Evolutionary conservation across 2,888 invertebrate genomes (phyloP).

Genomic region (Orchestes rusci): DNA sequence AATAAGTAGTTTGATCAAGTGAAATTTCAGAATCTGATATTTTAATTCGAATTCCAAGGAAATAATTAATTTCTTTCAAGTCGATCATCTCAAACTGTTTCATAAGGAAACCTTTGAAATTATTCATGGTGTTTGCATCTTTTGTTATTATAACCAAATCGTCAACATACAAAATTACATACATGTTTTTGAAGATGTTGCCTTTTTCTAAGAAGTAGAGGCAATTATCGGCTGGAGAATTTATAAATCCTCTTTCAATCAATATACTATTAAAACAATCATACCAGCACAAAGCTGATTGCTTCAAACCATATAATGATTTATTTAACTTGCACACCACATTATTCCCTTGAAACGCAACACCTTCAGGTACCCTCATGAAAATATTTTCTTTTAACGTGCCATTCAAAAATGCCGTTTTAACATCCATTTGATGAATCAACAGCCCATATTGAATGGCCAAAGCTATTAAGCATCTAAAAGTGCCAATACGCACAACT

Average conservation of each 20-base stretch:
- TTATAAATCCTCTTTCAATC: constrained; percentile 10
- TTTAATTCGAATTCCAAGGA: constrained; percentile 28
- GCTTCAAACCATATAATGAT: constrained; percentile 17
- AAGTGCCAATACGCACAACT: constrained; percentile 12
- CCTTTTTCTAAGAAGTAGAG: constrained; percentile 16
- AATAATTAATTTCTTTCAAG: constrained; percentile 23
- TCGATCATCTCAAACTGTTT: constrained; percentile 13
- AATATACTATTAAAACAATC: constrained; percentile 15
- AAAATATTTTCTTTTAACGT: constrained; percentile 17
- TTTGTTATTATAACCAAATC: constrained; percentile 14
- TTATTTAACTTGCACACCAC: constrained; percentile 29
- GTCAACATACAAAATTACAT: constrained; percentile 21
- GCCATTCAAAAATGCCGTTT: constrained; percentile 24
- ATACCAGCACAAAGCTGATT: constrained; percentile 14
- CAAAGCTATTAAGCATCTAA: constrained; percentile 12
- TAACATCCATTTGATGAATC: constrained; percentile 21
- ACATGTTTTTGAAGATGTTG: constrained; percentile 15
- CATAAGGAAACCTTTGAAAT: constrained; percentile 15
- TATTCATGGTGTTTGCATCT: constrained; percentile 14
- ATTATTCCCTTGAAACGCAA: constrained; percentile 13
- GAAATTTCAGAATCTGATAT: constrained; percentile 7
- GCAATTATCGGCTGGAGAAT: constrained; percentile 27
- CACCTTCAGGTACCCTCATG: constrained; percentile 28
- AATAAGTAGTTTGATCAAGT: constrained; percentile 20
- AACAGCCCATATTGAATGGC: constrained; percentile 11